Evolutionary conservation across 2,888 invertebrate genomes (phyloP), one percentile per base, ranked within the genome.

Genomic region (Megastigmus dorsalis): DNA sequence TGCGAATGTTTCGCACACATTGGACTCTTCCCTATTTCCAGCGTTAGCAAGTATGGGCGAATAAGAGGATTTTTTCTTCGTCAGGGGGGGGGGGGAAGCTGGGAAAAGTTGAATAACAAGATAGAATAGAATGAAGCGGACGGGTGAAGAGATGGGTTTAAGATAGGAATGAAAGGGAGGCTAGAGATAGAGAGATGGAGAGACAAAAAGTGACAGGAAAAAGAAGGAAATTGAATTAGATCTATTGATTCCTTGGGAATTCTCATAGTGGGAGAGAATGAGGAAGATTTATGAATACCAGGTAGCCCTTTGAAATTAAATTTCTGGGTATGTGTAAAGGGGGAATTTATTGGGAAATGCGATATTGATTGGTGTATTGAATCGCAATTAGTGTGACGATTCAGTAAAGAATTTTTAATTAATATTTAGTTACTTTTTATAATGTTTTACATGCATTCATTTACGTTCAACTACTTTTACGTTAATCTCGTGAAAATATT

Each of bases 271-370:
- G 5, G 55, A 2, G n/a, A 30, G 38, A 41, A 41, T 0, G 15
- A 52, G 28, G 4, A 60, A 60, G 30, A 69, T 60, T 69, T 52
- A 69, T 41, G 13, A 50, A 59, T 59, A 36, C 36, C 30, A 43
- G n/a, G 36, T 36, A 38, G 15, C 10, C 26, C 33, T 9, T 36
- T 18, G 1, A 20, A 45, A 67, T 38, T 26, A 10, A 18, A 65
- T 65, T 18, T 38, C 26, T 26, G 18, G n/a, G 9, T 60, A 2
- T 45, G 36, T 10, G 28, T n/a, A 5, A n/a, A n/a, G 13, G 6
- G 15, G 13, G 18, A 65, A 65, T 65, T 54, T 15, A 52, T 52
- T 38, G 18, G 1, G 6, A 9, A 50, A 52, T 36, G 48, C 6
- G 23, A 5, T 38, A 38, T 65, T 41, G 4, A 54, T 54, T 26